Conservation (phyloP, 2,888 invertebrate genomes). For the Lasioglossum marginatum region DNA sequence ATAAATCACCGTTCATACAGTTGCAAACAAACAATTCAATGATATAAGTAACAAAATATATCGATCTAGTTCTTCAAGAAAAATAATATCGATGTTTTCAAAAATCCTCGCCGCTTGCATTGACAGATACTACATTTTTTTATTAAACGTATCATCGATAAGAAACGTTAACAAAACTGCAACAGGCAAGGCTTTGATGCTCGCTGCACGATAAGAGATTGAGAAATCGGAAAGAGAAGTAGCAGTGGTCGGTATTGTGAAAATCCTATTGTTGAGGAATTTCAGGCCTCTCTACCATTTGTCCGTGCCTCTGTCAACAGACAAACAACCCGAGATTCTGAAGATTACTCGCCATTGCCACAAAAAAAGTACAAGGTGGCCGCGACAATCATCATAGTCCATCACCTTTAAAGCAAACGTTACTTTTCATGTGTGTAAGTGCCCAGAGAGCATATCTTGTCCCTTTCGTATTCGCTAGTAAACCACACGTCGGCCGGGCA, state of each 20-base stretch:
- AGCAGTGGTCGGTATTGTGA: neutral
- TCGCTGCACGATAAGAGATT: neutral
- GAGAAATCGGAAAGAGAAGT: neutral
- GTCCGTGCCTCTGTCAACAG: neutral
- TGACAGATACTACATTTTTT: neutral
- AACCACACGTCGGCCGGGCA: conserved; percentile 46
- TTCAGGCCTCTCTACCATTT: neutral
- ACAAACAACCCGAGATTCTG: neutral
- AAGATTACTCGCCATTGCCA: conserved; percentile 7
- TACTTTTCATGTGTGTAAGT: conserved; percentile 66
- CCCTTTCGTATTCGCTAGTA: conserved; percentile 50
- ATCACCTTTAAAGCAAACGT: conserved; percentile 68
- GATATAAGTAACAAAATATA: neutral
- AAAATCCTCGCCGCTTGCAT: neutral
- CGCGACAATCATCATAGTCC: conserved; percentile 26
- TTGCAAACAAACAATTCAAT: neutral
- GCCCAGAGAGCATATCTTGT: conserved; percentile 53
- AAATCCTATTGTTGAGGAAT: conserved; percentile 33
- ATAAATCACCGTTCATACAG: neutral
- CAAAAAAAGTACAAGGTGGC: conserved; percentile 10
- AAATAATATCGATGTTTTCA: neutral
- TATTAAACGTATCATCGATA: neutral
- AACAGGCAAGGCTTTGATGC: neutral
- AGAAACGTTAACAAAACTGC: conserved; percentile 1
- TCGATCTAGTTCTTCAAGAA: neutral